Evolutionary conservation across 2,797 vertebrate genomes (phyloP).

Genomic region (Okamejei kenojei): DNA sequence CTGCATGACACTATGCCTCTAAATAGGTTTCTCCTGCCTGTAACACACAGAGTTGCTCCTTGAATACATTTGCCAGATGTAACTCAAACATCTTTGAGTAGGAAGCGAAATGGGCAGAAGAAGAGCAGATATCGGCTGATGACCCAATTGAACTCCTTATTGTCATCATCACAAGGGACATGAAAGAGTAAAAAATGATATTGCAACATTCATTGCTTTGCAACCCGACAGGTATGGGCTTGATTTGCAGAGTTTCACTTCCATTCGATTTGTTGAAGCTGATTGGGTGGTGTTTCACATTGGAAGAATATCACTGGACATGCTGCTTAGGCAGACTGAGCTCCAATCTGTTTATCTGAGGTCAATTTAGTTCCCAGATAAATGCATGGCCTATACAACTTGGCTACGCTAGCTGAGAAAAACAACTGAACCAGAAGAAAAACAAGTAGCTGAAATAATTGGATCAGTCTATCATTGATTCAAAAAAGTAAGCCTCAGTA

Average conservation of each 20-base stretch:
- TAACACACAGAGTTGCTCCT: neutral
- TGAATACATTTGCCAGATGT: neutral
- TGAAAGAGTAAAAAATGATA: neutral
- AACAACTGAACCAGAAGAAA: neutral
- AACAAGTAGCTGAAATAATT: neutral
- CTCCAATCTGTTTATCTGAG: neutral
- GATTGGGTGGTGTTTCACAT: neutral
- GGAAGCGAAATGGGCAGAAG: no score
- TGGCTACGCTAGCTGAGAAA: neutral
- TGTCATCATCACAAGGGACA: neutral
- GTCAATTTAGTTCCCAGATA: neutral
- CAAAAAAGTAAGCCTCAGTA: neutral
- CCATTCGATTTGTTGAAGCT: neutral
- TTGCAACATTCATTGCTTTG: neutral
- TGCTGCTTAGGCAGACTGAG: neutral
- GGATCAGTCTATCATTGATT: neutral
- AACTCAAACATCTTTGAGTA: neutral
- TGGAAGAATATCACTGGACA: neutral
- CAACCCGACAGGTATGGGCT: neutral
- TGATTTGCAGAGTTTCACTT: neutral
- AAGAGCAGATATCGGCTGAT: no score
- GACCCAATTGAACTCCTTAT: neutral
- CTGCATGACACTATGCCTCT: no score
- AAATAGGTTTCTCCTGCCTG: neutral
- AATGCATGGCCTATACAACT: neutral